These are phyloP conservation scores for Strongylocentrotus purpuratus DNA, from an alignment of 35 echinoderm and acorn worm species.

Conservation along the genomic window DNA sequence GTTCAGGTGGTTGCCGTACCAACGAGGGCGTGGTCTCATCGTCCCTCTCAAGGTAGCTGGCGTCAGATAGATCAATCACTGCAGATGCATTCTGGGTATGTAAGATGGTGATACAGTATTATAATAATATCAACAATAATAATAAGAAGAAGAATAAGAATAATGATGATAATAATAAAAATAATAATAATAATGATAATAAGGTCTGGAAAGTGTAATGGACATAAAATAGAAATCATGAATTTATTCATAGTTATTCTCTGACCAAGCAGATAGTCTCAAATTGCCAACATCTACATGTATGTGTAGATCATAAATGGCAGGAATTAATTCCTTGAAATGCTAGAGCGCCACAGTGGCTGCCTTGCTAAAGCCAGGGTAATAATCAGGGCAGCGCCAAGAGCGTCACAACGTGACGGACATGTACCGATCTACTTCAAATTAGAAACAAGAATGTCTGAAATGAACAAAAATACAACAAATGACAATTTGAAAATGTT, in stretches of 20 bases:
- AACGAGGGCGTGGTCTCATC: slow-evolving; percentile 35
- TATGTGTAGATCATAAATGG: too few species aligned
- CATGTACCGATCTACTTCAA: too few species aligned
- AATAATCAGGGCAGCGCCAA: too few species aligned
- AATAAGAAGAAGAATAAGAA: background rate
- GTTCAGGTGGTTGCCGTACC: slow-evolving; percentile 56
- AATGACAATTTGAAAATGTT: too few species aligned
- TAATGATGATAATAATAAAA: background rate
- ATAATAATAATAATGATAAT: background rate
- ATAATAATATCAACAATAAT: background rate
- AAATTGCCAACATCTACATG: too few species aligned
- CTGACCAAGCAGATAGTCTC: too few species aligned
- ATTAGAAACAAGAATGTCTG: too few species aligned
- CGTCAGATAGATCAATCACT: slow-evolving; percentile 87
- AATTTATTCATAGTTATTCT: background rate
- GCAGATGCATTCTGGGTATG: slow-evolving; percentile 72
- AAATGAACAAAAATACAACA: too few species aligned
- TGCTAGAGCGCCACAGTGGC: too few species aligned
- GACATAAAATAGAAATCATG: background rate
- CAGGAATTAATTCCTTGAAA: too few species aligned
- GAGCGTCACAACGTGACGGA: background rate
- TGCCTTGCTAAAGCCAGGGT: too few species aligned
- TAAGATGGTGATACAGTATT: too few species aligned
- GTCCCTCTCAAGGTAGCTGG: slow-evolving; percentile 45
- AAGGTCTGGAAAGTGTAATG: background rate